Conservation (phyloP, 2,113 vertebrate genomes). For the Tichodroma muraria region DNA sequence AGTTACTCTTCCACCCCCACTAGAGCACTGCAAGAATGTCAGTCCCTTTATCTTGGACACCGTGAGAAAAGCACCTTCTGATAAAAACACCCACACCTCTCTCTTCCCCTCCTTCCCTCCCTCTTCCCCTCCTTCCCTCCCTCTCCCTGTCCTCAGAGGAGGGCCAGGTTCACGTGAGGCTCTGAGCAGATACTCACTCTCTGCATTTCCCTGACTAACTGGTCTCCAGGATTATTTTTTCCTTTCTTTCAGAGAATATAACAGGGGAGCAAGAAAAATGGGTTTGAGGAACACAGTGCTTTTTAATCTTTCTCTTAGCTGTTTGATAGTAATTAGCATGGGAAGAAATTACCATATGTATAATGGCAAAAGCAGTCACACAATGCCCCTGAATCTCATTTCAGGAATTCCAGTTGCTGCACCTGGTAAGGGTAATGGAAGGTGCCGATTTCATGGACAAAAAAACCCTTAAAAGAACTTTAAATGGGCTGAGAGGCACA, state of each 20-base stretch:
- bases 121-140: neutral
- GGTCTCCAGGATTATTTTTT: neutral
- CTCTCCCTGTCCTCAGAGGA: neutral
- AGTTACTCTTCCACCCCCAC: neutral
- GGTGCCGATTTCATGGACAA: neutral
- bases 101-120: neutral
- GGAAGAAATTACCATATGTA: neutral
- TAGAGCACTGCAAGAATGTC: neutral
- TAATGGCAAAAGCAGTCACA: neutral
- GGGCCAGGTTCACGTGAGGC: neutral
- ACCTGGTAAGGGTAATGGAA: neutral
- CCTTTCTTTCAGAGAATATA: neutral
- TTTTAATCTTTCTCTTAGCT: neutral
- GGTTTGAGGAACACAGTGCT: neutral
- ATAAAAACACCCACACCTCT: neutral
- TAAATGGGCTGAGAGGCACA: neutral
- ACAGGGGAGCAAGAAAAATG: neutral
- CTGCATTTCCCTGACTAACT: neutral
- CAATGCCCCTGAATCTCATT: neutral
- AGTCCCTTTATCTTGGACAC: neutral
- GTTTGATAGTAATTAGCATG: neutral
- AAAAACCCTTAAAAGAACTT: neutral
- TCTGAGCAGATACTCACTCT: neutral
- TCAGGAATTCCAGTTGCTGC: neutral
- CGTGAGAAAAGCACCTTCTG: constrained; percentile 14